phyloP scores from a whole-genome alignment of 1,140 invertebrate genomes.

The Acarapis woodi region DNA sequence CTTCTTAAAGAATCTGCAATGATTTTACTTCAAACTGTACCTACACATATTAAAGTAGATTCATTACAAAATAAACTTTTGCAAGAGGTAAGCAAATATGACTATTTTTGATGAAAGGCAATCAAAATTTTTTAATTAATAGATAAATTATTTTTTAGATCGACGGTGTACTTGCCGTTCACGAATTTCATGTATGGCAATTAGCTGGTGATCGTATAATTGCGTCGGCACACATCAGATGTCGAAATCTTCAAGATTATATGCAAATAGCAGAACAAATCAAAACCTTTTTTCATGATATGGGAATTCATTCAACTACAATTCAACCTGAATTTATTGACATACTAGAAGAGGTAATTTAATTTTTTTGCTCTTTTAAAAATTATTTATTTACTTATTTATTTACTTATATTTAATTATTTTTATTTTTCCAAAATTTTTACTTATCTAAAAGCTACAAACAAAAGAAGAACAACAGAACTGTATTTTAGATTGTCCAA shows the following conservation, averaged over 20 bases:
- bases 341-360: slow-evolving; percentile 8
- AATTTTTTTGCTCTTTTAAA: not conserved
- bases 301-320: slow-evolving; percentile 27
- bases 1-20: slow-evolving; percentile 24
- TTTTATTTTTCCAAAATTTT: not conserved
- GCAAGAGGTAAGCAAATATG: slow-evolving; percentile 15
- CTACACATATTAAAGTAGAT: slow-evolving; percentile 22
- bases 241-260: slow-evolving; percentile 22
- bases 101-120: not conserved
- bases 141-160: slow-evolving; percentile 17
- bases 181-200: slow-evolving; percentile 29
- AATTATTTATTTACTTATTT: not conserved
- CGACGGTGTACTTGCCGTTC: slow-evolving; percentile 23
- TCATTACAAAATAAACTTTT: slow-evolving; percentile 19
- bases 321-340: slow-evolving; percentile 25
- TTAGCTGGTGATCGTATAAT: slow-evolving; percentile 25
- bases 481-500: slow-evolving; percentile 12
- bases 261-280: slow-evolving; percentile 40
- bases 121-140: slow-evolving; percentile 7
- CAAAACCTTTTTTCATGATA: slow-evolving; percentile 37
- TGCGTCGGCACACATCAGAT: slow-evolving; percentile 25
- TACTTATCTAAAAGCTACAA: slow-evolving; percentile 1
- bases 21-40: slow-evolving; percentile 27
- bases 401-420: not conserved
- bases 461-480: slow-evolving; percentile 8